phyloP scores from a whole-genome alignment of 2,113 vertebrate species.

The Microtus pennsylvanicus region DNA sequence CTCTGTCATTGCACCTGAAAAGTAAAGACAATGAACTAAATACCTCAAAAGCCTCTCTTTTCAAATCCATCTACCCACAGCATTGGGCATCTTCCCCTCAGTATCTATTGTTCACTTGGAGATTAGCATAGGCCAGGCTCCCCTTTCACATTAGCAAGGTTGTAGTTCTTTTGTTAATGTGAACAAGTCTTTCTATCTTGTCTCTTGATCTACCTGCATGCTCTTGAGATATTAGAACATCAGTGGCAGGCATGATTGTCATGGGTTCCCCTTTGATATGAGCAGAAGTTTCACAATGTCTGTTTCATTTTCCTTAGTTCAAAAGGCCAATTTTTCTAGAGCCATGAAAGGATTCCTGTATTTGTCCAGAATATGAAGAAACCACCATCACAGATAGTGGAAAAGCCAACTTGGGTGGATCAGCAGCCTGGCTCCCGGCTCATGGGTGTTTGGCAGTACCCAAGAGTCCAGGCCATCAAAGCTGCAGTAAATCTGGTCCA shows the following conservation, averaged over 20 bases:
- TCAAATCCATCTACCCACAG: rapidly evolving
- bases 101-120: background rate
- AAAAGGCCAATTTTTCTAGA: slow-evolving; percentile 29
- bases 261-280: background rate
- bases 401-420: background rate
- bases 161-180: background rate
- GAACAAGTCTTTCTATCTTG: slow-evolving; percentile 6
- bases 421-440: slow-evolving; percentile 12
- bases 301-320: slow-evolving; percentile 28
- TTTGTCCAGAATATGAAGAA: slow-evolving; percentile 25
- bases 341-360: background rate
- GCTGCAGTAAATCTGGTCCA: background rate
- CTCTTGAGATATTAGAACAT: slow-evolving; percentile 9
- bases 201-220: background rate
- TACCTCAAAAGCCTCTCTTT: background rate
- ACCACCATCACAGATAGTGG: background rate
- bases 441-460: background rate
- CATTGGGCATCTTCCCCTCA: background rate
- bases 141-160: background rate
- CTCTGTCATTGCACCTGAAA: background rate
- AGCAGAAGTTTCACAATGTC: background rate
- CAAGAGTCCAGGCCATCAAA: background rate
- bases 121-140: background rate
- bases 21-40: background rate
- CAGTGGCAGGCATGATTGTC: background rate